These are phyloP conservation scores for Ametastegia equiseti DNA, from an alignment of 2,888 invertebrate genomes.

Conservation along the genomic window DNA sequence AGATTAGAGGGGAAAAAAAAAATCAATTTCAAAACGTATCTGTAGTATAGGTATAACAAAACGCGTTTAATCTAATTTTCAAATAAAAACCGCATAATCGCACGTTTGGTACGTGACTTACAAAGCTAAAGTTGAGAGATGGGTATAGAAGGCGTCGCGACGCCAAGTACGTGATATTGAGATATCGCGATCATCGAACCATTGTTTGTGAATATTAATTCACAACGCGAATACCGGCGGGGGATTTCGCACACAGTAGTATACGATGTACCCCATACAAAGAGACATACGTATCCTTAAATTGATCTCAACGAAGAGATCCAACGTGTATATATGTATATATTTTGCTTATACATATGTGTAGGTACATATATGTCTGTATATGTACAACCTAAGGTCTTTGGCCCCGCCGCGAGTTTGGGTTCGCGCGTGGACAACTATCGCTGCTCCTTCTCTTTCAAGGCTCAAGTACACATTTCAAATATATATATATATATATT, in stretches of 20 bases:
- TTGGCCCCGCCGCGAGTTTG: conserved; percentile 12
- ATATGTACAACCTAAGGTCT: conserved; percentile 9
- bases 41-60: too few species aligned
- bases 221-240: background rate
- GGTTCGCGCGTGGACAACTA: background rate
- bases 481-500: too few species aligned
- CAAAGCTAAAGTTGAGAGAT: too few species aligned
- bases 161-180: background rate
- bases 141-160: too few species aligned
- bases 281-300: background rate
- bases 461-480: too few species aligned
- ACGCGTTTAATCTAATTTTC: background rate
- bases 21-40: too few species aligned
- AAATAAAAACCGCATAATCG: background rate
- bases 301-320: conserved; percentile 38
- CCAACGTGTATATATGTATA: too few species aligned
- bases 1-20: too few species aligned
- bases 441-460: too few species aligned
- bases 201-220: conserved; percentile 32
- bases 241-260: background rate
- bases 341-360: too few species aligned
- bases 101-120: background rate
- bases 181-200: background rate
- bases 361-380: too few species aligned
- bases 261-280: background rate